Evolutionary conservation across 2,888 invertebrate genomes (phyloP).

Genomic region (Heliconius erato): DNA sequence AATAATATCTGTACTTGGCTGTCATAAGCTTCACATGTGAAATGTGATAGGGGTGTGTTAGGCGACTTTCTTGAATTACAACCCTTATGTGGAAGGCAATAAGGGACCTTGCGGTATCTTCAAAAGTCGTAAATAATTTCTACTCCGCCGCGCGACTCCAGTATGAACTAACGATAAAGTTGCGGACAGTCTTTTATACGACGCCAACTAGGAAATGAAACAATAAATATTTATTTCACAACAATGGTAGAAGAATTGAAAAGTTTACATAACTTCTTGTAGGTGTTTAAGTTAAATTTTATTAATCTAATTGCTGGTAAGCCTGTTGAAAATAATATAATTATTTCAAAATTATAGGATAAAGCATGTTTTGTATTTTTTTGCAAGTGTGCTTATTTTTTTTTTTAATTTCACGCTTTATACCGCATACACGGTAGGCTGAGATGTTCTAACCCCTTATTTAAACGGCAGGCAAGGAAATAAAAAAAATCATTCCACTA

Average conservation of each 20-base stretch:
- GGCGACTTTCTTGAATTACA: slow-evolving; percentile 15
- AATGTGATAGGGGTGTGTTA: slow-evolving; percentile 24
- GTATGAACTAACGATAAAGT: slow-evolving; percentile 44
- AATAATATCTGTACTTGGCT: slow-evolving; percentile 16
- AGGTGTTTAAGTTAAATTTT: slow-evolving; percentile 9
- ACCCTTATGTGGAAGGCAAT: slow-evolving; percentile 29
- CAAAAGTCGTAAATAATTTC: slow-evolving; percentile 40
- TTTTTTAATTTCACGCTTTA: no score
- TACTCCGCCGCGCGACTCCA: slow-evolving; percentile 42
- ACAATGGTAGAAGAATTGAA: slow-evolving; percentile 42
- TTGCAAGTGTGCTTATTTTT: no score
- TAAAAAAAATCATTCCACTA: no score
- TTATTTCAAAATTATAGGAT: background rate
- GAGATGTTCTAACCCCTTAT: no score
- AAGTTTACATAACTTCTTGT: slow-evolving; percentile 35
- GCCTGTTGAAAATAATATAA: background rate
- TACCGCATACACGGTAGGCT: no score
- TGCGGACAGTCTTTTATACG: slow-evolving; percentile 44
- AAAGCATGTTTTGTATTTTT: no score
- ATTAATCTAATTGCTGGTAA: background rate
- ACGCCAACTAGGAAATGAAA: slow-evolving; percentile 45
- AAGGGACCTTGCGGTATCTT: slow-evolving; percentile 30
- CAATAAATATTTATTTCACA: slow-evolving; percentile 45
- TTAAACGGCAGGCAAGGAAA: no score
- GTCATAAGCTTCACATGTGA: slow-evolving; percentile 28